These are phyloP conservation scores for Panzeria rudis DNA, from an alignment of 2,888 invertebrate species.

Conservation along the genomic window DNA sequence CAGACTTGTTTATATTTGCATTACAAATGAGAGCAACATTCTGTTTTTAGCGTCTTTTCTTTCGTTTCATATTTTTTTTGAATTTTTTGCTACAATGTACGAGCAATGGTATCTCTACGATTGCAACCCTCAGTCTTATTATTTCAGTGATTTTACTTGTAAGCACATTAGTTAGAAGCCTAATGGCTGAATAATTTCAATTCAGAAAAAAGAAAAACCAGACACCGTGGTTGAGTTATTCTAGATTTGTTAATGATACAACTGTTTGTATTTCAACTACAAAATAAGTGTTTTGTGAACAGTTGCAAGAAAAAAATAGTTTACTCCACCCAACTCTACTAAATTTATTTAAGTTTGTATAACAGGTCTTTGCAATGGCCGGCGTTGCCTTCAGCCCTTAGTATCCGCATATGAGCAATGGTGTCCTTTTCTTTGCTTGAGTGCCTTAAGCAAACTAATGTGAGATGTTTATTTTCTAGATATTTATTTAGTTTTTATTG, in stretches of 20 bases:
- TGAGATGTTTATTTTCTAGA: neutral
- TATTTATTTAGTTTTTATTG: slow-evolving; percentile 1
- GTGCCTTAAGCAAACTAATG: neutral
- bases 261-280: neutral
- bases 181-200: slow-evolving; percentile 5
- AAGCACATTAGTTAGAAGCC: slow-evolving; percentile 19
- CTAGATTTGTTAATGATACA: neutral
- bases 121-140: neutral
- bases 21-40: slow-evolving; percentile 60
- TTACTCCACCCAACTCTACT: neutral
- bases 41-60: neutral
- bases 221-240: neutral
- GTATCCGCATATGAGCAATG: neutral
- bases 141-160: slow-evolving; percentile 2
- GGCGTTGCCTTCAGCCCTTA: neutral
- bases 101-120: neutral
- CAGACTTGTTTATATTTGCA: slow-evolving; percentile 47
- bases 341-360: neutral
- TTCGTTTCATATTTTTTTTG: too few relatives aligned
- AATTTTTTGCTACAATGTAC: slow-evolving; percentile 5
- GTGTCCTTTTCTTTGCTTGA: slow-evolving; percentile 21
- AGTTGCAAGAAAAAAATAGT: neutral
- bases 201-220: neutral
- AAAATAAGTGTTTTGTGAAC: neutral
- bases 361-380: slow-evolving; percentile 33